phyloP scores from a whole-genome alignment of 2,113 vertebrate species.

The Fregetta grallaria region DNA sequence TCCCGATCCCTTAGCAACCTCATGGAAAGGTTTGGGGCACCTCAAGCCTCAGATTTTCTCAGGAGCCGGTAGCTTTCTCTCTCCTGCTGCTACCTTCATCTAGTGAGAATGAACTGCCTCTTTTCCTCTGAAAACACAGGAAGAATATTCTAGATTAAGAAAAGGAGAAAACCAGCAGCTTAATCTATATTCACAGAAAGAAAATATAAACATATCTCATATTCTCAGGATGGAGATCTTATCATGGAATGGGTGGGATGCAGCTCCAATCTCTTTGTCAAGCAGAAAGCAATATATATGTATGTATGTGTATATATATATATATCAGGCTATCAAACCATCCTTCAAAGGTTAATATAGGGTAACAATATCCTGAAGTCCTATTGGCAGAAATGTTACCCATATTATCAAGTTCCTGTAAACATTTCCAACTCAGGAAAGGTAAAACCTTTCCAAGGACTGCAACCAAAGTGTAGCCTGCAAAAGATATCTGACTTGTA shows the following conservation, averaged over 20 bases:
- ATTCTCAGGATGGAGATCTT: constrained; percentile 4
- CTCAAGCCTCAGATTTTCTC: not conserved
- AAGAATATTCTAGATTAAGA: not conserved
- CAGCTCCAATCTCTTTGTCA: constrained; percentile 4
- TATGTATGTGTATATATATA: no score
- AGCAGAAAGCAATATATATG: not conserved
- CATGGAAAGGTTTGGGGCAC: not conserved
- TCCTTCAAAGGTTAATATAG: not conserved
- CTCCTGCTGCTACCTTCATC: not conserved
- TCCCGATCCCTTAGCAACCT: not conserved
- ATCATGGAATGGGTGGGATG: constrained; percentile 43
- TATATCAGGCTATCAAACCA: not conserved
- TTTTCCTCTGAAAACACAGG: not conserved
- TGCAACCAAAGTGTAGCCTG: not conserved
- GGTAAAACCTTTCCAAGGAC: not conserved
- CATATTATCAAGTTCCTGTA: no score
- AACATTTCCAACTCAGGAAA: not conserved
- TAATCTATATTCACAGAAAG: constrained; percentile 4
- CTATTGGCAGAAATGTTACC: not conserved
- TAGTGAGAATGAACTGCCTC: not conserved
- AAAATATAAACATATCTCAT: not conserved
- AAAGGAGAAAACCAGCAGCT: not conserved
- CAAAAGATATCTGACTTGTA: not conserved
- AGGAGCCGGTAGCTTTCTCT: not conserved
- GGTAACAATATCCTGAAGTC: not conserved